Base-by-base conservation (phyloP, 2,113 vertebrate species). In the Ammodytes marinus region DNA sequence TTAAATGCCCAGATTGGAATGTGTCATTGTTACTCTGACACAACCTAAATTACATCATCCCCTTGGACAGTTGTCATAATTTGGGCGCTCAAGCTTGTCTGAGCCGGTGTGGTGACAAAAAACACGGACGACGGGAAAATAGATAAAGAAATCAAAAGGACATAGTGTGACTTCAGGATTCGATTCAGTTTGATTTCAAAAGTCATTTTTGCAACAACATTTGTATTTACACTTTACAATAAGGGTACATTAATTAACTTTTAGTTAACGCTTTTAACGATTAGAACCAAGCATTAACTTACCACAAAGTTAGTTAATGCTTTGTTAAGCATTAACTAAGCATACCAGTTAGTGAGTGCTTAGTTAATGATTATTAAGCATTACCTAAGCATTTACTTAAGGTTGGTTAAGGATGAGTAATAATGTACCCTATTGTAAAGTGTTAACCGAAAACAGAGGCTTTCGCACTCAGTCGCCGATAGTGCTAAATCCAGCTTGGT, bases 21-120 rank as follows among this genome's bases (percentile, higher is more conserved):
- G 82, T 87, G 69, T 89, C 88, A 86, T 78, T 79, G 89, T 90
- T 82, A 37, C 83, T 81, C 80, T 88, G 64, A 88, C 87, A 77
- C 77, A 83, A 46, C 59, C 86, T 37, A 75, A 76, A 86, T 89
- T 77, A 79, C 86, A 83, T 91, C 88, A 89, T 90, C 86, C 76
- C 74, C 73, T 88, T 75, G 80, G 79, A 85, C 90, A 79, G 73
- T 74, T 80, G 73, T 92, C 79, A 68, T 80, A 46, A 86, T 77
- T 83, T 83, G 60, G 65, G 80, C 14, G 5, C 71, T 66, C 76
- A 59, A 74, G n/a, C 63, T 66, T 55, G 77, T 65, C 64, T 77
- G 83, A 72, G 50, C n/a, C 53, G 2, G 40, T 52, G 68, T 76
- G 27, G 27, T 27, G 27, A 27, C 27, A 27, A 27, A 27, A 69